phyloP scores from a whole-genome alignment of 2,113 vertebrate species.

The Cygnus atratus region DNA sequence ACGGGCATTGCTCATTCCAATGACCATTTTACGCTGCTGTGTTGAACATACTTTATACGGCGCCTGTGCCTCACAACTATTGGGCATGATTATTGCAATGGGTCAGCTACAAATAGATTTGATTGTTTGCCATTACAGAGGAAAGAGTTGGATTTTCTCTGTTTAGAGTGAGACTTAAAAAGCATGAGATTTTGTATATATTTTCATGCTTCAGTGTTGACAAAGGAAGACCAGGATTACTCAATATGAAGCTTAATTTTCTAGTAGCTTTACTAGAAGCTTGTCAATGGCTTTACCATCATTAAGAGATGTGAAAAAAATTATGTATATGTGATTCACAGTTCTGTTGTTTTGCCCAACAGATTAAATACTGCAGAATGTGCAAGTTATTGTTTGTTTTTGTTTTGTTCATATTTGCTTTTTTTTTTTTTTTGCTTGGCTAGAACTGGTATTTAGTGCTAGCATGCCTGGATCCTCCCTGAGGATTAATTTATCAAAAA shows the following conservation, averaged over 20 bases:
- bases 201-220: slow-evolving; percentile 22
- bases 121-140: not conserved
- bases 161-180: not conserved
- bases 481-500: slow-evolving; percentile 67
- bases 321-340: not conserved
- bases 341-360: not conserved
- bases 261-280: not conserved
- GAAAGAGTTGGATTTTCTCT: not conserved
- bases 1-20: not conserved
- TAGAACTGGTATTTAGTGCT: slow-evolving; percentile 33
- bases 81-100: not conserved
- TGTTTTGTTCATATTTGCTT: not conserved
- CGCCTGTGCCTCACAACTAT: not conserved
- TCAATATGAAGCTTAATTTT: slow-evolving; percentile 21
- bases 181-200: not conserved
- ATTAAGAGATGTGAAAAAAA: not conserved
- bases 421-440: not conserved
- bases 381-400: not conserved
- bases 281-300: not conserved
- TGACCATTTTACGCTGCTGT: not conserved
- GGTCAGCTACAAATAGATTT: not conserved
- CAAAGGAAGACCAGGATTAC: not conserved
- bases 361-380: slow-evolving; percentile 24
- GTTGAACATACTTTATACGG: rapidly evolving
- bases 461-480: slow-evolving; percentile 47